Evolutionary conservation across 2,113 vertebrate species (phyloP).

Genomic region (Hippoglossus stenolepis): DNA sequence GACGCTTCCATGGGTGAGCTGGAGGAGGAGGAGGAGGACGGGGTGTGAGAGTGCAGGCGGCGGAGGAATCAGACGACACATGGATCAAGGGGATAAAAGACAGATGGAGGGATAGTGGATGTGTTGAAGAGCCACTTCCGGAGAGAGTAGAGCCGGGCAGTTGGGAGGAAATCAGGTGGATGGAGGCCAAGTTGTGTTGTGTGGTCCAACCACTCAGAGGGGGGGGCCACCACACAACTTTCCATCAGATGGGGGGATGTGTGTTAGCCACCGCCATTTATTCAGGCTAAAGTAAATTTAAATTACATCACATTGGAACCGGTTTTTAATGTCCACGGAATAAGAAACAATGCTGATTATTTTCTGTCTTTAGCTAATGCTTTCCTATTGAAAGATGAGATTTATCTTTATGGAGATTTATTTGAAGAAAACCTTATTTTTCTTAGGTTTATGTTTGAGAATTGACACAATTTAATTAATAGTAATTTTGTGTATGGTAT

Average conservation of each 20-base stretch:
- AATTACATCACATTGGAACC: too few relatives aligned
- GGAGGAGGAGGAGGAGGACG: background rate
- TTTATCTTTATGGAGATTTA: too few relatives aligned
- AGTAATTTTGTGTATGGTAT: too few relatives aligned
- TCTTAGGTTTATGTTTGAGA: too few relatives aligned
- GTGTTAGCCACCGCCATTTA: conserved; percentile 1
- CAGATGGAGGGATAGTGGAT: conserved; percentile 6
- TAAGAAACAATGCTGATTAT: too few relatives aligned
- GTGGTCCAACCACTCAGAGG: conserved; percentile 39
- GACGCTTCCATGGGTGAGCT: conserved; percentile 94
- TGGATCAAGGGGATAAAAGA: conserved; percentile 11
- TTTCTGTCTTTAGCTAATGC: too few relatives aligned
- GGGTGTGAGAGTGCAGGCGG: too few relatives aligned
- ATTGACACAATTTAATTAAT: too few relatives aligned
- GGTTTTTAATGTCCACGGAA: too few relatives aligned
- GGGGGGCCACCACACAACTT: conserved; percentile 46
- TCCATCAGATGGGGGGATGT: conserved; percentile 52
- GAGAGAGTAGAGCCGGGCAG: conserved; percentile 25
- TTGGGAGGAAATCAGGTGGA: conserved; percentile 40
- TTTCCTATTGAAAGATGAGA: too few relatives aligned
- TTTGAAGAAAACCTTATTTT: too few relatives aligned
- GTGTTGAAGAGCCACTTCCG: conserved; percentile 26
- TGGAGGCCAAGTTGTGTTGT: conserved; percentile 16
- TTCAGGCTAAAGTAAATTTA: too few relatives aligned
- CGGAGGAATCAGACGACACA: background rate